Base-by-base conservation (phyloP, 2,797 vertebrate genomes). In the Phalloptychus januarius region DNA sequence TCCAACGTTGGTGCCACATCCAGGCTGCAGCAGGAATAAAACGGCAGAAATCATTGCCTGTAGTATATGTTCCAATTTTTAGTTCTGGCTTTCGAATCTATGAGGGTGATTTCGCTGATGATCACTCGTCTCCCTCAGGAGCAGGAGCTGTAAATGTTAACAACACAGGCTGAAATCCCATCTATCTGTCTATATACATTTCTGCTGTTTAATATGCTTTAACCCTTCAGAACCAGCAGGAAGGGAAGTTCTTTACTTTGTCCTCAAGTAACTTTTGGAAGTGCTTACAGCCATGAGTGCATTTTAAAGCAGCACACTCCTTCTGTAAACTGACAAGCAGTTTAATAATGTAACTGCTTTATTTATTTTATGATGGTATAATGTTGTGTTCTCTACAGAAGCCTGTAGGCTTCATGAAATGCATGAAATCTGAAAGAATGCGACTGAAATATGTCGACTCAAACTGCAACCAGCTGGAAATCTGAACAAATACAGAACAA, bases 121-220 rank as follows among this genome's bases (percentile, higher is more conserved):
- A 93, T 90, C 86, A 81, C 87, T 86, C 67, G 70, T 63, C 79
- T 90, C 88, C 87, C 90, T 67, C 74, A 75, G 89, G 89, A 90
- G 44, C 85, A 72, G 82, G 83, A 87, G 85, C 85, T 85, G 89
- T 89, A 90, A 91, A 91, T 89, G 89, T 92, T 90, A 91, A 90
- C 88, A 90, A 85, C 90, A 77, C 83, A 48, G 78, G 77, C 76
- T 81, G 85, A 79, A 76, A 81, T 80, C 85, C 76, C 87, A 83
- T 91, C 85, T 88, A 83, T 36, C 84, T 83, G 86, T 85, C 90
- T 85, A 71, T 89, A 83, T 83, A 87, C 74, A 78, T 83, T 73
- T 79, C 81, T 77, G 86, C 80, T 79, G 50, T 89, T 89, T 91
- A 88, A 91, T 86, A 79, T 50, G 82, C 75, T 89, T 86, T 75